Evolutionary conservation across 2,888 invertebrate species (phyloP).

Genomic region (Brenthis hecate): DNA sequence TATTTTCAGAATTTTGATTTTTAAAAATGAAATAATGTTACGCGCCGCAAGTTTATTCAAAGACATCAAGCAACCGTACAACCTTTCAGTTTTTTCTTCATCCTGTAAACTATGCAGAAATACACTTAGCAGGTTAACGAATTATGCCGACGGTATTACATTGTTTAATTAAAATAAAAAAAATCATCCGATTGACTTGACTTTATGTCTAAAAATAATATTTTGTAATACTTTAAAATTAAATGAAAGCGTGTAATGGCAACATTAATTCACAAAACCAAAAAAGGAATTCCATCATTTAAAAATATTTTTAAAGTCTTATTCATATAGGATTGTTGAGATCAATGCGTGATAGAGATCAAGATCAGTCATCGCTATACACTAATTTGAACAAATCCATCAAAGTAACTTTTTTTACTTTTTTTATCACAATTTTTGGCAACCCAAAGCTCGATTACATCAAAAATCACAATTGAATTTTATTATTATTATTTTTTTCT

Average conservation of each 20-base stretch:
- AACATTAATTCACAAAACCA: conserved; percentile 46
- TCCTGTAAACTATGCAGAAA: no score
- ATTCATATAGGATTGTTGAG: conserved; percentile 61
- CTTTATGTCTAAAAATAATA: not conserved
- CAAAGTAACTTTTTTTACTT: not conserved
- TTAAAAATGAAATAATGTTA: no score
- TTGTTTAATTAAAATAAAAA: no score
- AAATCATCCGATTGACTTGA: no score
- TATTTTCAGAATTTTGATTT: no score
- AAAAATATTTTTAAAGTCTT: conserved; percentile 41
- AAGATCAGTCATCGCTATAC: conserved; percentile 63
- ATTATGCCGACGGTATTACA: no score
- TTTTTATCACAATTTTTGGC: conserved; percentile 52
- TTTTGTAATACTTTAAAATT: conserved; percentile 1
- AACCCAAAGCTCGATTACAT: conserved; percentile 41
- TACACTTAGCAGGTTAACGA: no score
- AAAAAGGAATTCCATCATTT: conserved; percentile 24
- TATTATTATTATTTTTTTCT: not conserved
- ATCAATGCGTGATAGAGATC: conserved; percentile 74
- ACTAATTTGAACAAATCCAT: conserved; percentile 22
- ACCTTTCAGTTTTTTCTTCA: no score
- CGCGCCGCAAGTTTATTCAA: no score
- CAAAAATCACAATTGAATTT: conserved; percentile 24
- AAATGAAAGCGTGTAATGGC: conserved; percentile 41
- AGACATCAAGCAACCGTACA: no score